Conservation (phyloP, 2,797 vertebrate species). For the Etheostoma nigrum region DNA sequence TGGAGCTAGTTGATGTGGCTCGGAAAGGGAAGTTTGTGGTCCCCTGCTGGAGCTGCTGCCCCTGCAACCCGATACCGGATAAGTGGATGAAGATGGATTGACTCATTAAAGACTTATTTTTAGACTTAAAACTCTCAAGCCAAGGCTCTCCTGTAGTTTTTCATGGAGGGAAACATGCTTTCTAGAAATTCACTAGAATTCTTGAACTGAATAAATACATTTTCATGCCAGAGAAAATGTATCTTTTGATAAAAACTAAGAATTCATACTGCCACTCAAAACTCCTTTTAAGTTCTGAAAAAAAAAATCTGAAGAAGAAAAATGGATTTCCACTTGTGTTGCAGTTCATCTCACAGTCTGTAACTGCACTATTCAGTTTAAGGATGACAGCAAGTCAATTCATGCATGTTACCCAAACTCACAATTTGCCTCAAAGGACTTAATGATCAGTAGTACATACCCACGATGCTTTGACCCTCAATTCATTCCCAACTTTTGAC, state of each 20-base stretch:
- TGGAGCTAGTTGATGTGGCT: no score
- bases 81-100: not conserved
- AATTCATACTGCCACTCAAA: not conserved
- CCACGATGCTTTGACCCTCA: no score
- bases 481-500: no score
- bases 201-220: constrained; percentile 5
- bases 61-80: no score
- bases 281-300: not conserved
- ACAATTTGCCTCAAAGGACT: no score
- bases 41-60: no score
- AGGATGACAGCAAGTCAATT: not conserved
- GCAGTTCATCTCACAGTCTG: not conserved
- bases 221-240: not conserved
- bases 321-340: not conserved
- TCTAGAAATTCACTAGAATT: not conserved
- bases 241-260: not conserved
- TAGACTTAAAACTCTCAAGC: not conserved
- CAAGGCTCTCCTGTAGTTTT: not conserved
- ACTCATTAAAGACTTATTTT: not conserved
- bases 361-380: constrained; percentile 1
- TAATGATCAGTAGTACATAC: no score
- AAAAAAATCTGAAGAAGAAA: not conserved
- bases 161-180: not conserved
- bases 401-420: no score
- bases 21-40: no score